A percentile compares a stretch with the other conserved stretches of the same genome.
phyloP scores from a whole-genome alignment of 1,140 invertebrate species.

The Drosophila albomicans region DNA sequence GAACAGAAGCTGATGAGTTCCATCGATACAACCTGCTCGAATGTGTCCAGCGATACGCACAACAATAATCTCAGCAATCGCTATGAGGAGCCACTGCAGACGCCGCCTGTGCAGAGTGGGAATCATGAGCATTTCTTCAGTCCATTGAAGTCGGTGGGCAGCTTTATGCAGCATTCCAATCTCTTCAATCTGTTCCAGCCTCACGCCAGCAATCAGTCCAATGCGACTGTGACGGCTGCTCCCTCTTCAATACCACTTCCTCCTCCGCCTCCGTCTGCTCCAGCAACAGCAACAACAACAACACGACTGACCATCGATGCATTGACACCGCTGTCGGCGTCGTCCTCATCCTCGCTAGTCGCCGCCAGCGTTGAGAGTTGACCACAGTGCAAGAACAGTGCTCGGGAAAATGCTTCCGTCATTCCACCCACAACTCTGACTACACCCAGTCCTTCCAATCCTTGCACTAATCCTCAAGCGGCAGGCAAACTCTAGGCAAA shows the following conservation, averaged over 20 bases:
- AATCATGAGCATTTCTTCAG: conserved; percentile 68
- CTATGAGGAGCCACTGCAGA: conserved; percentile 21
- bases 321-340: conserved; percentile 36
- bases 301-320: conserved; percentile 27
- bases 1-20: conserved; percentile 39
- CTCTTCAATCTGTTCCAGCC: conserved; percentile 81
- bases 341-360: conserved; percentile 64
- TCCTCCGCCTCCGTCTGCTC: neutral
- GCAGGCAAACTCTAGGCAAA: conserved; percentile 60
- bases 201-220: conserved; percentile 30
- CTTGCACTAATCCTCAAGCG: conserved; percentile 7
- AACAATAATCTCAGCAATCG: conserved; percentile 35
- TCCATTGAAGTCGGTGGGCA: conserved; percentile 72
- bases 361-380: conserved; percentile 65
- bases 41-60: conserved; percentile 6
- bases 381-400: conserved; percentile 32
- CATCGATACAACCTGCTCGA: neutral
- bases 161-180: conserved; percentile 83
- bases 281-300: conserved; percentile 4
- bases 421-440: neutral
- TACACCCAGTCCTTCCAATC: neutral
- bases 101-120: neutral
- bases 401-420: neutral
- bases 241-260: too few relatives aligned
- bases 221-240: neutral